Percentiles rank a stretch among this genome's conserved stretches.
Conservation (phyloP, 2,888 invertebrate species). For the Leptopilina drosophilae region DNA sequence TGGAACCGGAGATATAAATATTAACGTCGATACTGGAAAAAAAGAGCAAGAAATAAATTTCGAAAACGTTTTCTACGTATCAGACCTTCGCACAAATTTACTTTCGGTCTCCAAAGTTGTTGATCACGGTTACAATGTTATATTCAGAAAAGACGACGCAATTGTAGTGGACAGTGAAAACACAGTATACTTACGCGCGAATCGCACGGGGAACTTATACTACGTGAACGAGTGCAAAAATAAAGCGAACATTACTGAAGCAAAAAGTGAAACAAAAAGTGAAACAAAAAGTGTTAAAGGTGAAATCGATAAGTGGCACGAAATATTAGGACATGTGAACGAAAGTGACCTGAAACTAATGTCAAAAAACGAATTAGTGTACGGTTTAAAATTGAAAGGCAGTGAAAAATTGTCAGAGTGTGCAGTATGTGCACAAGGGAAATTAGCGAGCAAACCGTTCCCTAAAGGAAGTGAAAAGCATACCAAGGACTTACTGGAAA, state of each 20-base stretch:
- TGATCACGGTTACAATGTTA: neutral
- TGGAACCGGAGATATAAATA: neutral
- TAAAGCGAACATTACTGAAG: neutral
- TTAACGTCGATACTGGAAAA: neutral
- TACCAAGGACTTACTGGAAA: conserved; percentile 44
- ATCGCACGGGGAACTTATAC: neutral
- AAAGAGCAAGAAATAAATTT: neutral
- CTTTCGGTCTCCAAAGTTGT: neutral
- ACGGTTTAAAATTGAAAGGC: conserved; percentile 46
- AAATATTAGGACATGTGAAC: conserved; percentile 47
- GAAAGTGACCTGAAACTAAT: conserved; percentile 47
- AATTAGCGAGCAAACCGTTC: conserved; percentile 44
- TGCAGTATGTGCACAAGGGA: conserved; percentile 47
- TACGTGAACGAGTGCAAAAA: neutral
- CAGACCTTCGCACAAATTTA: neutral
- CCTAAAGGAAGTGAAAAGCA: conserved; percentile 26
- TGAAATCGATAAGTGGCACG: neutral
- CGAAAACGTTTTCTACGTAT: neutral
- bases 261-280: no score
- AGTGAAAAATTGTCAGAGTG: conserved; percentile 46
- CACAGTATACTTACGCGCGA: neutral
- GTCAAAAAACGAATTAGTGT: conserved; percentile 42
- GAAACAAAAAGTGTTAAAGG: neutral
- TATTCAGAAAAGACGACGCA: neutral
- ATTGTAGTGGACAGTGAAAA: neutral